Conservation (phyloP, 2,113 vertebrate species). For the Rousettus leschenaultii region DNA sequence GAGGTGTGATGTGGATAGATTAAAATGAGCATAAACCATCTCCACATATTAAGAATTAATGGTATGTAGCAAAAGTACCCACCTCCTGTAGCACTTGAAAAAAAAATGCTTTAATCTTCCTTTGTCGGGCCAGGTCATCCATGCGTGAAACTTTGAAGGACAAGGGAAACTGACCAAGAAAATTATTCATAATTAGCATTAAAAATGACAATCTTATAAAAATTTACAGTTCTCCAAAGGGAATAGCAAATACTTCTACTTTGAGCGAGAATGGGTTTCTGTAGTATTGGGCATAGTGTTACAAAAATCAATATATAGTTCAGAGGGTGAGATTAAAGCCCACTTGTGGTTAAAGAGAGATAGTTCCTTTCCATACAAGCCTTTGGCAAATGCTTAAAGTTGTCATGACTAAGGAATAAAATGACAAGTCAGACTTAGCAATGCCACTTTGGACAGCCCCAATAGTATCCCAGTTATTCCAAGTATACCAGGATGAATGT, state of each 20-base stretch:
- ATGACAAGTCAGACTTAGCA: neutral
- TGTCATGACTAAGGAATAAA: neutral
- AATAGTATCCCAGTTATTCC: neutral
- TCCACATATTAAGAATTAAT: constrained; percentile 7
- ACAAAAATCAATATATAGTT: neutral
- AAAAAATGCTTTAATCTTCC: constrained; percentile 59
- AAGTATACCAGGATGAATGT: neutral
- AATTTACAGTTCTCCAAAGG: neutral
- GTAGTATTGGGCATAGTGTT: neutral
- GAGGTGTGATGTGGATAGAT: neutral
- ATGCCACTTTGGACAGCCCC: neutral
- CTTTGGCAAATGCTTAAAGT: neutral
- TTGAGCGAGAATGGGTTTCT: neutral
- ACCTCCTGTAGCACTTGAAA: constrained; percentile 68
- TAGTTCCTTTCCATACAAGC: neutral
- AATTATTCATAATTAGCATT: constrained; percentile 43
- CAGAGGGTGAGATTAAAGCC: neutral
- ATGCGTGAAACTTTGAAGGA: constrained; percentile 64
- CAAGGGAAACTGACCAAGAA: constrained; percentile 66
- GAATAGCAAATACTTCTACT: constrained; percentile 6
- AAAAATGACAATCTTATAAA: constrained; percentile 27
- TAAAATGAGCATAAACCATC: neutral
- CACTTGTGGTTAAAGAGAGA: neutral
- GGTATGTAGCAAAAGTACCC: constrained; percentile 45
- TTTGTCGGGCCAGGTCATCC: constrained; percentile 60